Evolutionary conservation across 2,888 invertebrate species (phyloP).

Genomic region (Agriopis leucophaearia): DNA sequence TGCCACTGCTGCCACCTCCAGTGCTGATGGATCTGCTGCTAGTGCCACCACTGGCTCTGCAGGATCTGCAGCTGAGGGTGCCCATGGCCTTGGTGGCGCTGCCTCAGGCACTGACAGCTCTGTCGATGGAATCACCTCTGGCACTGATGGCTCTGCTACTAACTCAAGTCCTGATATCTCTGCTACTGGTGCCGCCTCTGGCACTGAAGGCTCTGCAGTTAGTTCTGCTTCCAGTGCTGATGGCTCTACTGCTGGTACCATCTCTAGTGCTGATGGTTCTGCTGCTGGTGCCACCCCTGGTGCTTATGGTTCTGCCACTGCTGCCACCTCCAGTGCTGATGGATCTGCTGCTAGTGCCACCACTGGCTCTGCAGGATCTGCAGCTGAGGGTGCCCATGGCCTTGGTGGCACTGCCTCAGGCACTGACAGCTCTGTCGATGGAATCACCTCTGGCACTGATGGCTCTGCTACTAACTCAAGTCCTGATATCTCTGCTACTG

Average conservation of each 20-base stretch:
- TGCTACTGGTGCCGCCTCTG: conserved; percentile 5
- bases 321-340: conserved; percentile 1
- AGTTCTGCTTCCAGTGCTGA: conserved; percentile 16
- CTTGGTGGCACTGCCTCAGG: conserved; percentile 6
- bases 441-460: background rate
- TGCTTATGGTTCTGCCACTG: conserved; percentile 9
- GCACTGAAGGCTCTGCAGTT: background rate
- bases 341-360: conserved; percentile 1
- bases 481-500: conserved; percentile 12
- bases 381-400: background rate
- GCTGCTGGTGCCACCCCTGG: conserved; percentile 13
- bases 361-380: conserved; percentile 10
- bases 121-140: background rate
- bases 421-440: background rate
- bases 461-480: conserved; percentile 6
- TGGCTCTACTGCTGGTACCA: background rate
- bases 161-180: conserved; percentile 19
- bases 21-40: conserved; percentile 24
- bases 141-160: background rate
- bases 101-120: conserved; percentile 14
- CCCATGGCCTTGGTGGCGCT: background rate
- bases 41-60: conserved; percentile 12
- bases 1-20: conserved; percentile 9
- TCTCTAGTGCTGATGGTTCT: background rate
- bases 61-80: conserved; percentile 2